Conservation (phyloP, 1,140 invertebrate species). For the Diorhabda sublineata region DNA sequence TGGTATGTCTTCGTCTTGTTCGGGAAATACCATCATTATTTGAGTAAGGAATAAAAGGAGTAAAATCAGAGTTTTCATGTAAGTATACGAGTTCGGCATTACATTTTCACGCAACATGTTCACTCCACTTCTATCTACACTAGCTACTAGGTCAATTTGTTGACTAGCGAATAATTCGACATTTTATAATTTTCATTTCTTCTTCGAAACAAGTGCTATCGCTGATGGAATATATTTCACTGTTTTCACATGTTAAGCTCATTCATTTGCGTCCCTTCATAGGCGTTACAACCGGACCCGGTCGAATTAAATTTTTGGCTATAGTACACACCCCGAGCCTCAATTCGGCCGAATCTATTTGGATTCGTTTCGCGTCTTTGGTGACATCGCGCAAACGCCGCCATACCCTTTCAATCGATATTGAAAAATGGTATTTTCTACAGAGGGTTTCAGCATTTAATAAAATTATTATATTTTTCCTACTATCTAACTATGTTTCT, state of each 20-base stretch:
- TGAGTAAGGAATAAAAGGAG: conserved; percentile 33
- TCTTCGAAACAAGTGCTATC: conserved; percentile 7
- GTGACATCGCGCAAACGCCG: conserved; percentile 13
- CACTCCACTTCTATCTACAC: conserved; percentile 19
- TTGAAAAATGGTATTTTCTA: conserved; percentile 19
- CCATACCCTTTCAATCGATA: conserved; percentile 8
- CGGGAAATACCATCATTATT: conserved; percentile 44
- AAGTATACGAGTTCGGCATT: conserved; percentile 17
- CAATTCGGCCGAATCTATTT: conserved; percentile 24
- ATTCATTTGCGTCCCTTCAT: conserved; percentile 23
- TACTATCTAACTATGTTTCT: too few species aligned
- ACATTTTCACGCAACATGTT: conserved; percentile 32
- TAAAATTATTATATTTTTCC: too few species aligned
- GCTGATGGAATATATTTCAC: neutral
- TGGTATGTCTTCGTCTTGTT: conserved; percentile 79
- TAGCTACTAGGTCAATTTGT: conserved; percentile 28
- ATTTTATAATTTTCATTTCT: conserved; percentile 15
- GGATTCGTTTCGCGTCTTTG: conserved; percentile 8
- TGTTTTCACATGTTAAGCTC: conserved; percentile 29
- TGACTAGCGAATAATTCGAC: conserved; percentile 14
- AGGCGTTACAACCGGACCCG: conserved; percentile 25
- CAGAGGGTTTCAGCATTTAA: neutral
- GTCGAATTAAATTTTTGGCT: conserved; percentile 29
- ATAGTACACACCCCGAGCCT: conserved; percentile 42
- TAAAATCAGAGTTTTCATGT: conserved; percentile 24